These are phyloP conservation scores for Acrobasis consociella DNA, from an alignment of 2,888 invertebrate species.

Conservation along the genomic window DNA sequence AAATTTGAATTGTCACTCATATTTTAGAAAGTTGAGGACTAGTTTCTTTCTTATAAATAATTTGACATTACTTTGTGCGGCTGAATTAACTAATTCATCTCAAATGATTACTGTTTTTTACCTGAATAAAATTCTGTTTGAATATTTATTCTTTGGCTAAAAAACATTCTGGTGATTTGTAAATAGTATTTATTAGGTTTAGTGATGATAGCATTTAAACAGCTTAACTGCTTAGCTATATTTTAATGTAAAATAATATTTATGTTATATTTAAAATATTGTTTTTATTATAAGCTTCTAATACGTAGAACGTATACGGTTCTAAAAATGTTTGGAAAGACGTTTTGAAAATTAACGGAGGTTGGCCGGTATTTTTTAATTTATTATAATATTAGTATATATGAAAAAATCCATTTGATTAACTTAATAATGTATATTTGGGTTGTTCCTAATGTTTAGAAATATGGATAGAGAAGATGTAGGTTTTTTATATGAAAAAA, in stretches of 20 bases:
- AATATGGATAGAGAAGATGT: slow-evolving; percentile 45
- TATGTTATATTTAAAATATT: slow-evolving; percentile 78
- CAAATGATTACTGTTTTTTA: neutral
- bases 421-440: slow-evolving; percentile 58
- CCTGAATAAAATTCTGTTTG: neutral
- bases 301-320: slow-evolving; percentile 67
- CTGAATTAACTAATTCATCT: too few species aligned
- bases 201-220: slow-evolving; percentile 76
- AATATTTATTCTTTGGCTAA: slow-evolving; percentile 30
- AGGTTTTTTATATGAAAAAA: slow-evolving; percentile 10
- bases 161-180: slow-evolving; percentile 79
- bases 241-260: slow-evolving; percentile 81
- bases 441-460: slow-evolving; percentile 72
- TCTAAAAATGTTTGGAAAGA: slow-evolving; percentile 31
- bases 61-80: too few species aligned
- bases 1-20: too few species aligned
- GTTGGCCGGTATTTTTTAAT: slow-evolving; percentile 34
- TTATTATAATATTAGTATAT: slow-evolving; percentile 47
- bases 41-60: too few species aligned
- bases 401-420: slow-evolving; percentile 58
- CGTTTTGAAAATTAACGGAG: slow-evolving; percentile 25
- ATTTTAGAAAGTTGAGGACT: too few species aligned
- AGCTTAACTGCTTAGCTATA: slow-evolving; percentile 75
- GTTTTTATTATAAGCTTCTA: slow-evolving; percentile 63
- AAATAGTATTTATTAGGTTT: slow-evolving; percentile 81